Conservation (phyloP, 2,797 vertebrate species). For the Chaenodraco wilsoni region DNA sequence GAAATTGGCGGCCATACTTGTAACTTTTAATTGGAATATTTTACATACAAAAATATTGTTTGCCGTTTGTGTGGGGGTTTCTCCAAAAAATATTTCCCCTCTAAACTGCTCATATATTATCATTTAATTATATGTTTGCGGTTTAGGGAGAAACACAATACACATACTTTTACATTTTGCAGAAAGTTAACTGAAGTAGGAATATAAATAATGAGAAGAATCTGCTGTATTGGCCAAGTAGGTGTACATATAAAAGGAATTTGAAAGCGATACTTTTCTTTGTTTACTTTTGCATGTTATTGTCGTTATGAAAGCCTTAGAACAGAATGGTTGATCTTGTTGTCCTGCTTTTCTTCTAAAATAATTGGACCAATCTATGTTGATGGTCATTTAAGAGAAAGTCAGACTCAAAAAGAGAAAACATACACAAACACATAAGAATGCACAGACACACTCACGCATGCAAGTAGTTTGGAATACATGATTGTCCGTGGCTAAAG, state of each 20-base stretch:
- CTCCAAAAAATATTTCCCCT: too few relatives aligned
- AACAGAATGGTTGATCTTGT: slow-evolving; percentile 20
- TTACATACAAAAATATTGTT: neutral
- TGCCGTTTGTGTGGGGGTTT: too few relatives aligned
- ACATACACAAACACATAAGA: neutral
- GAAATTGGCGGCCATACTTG: neutral
- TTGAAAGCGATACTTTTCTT: neutral
- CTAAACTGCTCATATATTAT: too few relatives aligned
- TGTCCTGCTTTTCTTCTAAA: slow-evolving; percentile 9
- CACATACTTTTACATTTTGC: neutral
- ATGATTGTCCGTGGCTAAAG: slow-evolving; percentile 34
- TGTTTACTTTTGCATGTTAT: neutral
- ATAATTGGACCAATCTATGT: slow-evolving; percentile 18
- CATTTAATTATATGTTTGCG: too few relatives aligned
- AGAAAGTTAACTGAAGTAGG: neutral
- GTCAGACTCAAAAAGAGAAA: slow-evolving; percentile 27
- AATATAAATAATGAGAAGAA: too few relatives aligned
- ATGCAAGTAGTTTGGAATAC: slow-evolving; percentile 49
- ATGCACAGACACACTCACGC: neutral
- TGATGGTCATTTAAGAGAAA: slow-evolving; percentile 15
- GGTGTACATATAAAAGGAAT: neutral
- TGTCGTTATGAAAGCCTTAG: neutral
- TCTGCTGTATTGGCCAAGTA: too few relatives aligned
- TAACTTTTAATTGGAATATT: neutral
- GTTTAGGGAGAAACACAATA: neutral